These are phyloP conservation scores for Poecilia latipinna DNA, from an alignment of 2,113 vertebrate genomes.

Conservation along the genomic window DNA sequence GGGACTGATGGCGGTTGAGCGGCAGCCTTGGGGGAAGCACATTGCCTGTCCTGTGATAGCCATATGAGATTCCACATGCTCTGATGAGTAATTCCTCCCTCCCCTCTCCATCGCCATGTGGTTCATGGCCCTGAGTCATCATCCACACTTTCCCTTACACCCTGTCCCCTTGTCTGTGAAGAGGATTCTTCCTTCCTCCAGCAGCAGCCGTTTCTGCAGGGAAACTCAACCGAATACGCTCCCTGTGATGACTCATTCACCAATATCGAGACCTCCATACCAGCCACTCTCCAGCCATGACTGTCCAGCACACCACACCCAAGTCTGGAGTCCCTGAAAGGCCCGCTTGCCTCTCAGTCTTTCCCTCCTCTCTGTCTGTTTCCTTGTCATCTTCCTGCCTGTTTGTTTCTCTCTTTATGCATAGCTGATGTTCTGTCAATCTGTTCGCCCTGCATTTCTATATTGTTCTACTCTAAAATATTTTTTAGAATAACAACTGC, in stretches of 20 bases:
- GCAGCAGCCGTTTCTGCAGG: conserved; percentile 52
- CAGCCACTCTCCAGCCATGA: conserved; percentile 55
- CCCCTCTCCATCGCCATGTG: conserved; percentile 79
- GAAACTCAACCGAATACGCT: conserved; percentile 61
- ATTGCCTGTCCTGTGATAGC: conserved; percentile 89
- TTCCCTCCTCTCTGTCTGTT: conserved; percentile 2
- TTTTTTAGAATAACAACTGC: conserved; percentile 27
- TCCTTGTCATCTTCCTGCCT: not conserved
- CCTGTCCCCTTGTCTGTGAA: conserved; percentile 46
- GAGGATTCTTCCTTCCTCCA: conserved; percentile 60
- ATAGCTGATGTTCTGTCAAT: conserved; percentile 29
- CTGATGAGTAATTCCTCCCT: conserved; percentile 89
- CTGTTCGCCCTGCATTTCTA: conserved; percentile 37
- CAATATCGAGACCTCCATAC: conserved; percentile 57
- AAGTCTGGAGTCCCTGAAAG: conserved; percentile 43
- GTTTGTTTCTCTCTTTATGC: conserved; percentile 12
- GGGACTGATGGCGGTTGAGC: conserved; percentile 38
- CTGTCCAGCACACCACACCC: conserved; percentile 68
- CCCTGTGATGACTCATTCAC: conserved; percentile 70
- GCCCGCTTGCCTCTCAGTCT: conserved; percentile 22
- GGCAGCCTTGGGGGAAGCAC: conserved; percentile 58
- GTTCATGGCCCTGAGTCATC: conserved; percentile 87
- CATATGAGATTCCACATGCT: conserved; percentile 88
- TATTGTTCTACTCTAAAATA: conserved; percentile 26
- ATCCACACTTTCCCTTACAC: conserved; percentile 71